Evolutionary conservation across 2,888 invertebrate species (phyloP), one percentile per base, ranked within the genome.

Genomic region (Petrolisthes cinctipes): DNA sequence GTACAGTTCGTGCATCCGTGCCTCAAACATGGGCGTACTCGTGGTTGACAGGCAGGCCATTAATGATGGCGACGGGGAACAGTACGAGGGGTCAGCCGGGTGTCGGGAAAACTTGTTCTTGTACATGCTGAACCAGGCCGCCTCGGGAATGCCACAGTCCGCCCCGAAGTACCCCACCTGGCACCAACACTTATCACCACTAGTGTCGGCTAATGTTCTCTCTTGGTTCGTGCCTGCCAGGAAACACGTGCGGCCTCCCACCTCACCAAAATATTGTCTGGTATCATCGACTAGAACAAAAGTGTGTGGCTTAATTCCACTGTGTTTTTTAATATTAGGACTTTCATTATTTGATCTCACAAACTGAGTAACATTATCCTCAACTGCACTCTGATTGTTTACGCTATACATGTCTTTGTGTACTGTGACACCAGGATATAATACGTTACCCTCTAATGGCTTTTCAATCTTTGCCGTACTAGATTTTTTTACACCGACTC

Each of bases 1-100:
- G 84, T 93, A 92, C 20, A 95, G 93, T 92, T 95, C 95, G 91
- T 94, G 94, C 83, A 96, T 92, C 92, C 95, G 94, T 82, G 95
- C 94, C 91, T 95, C 95, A 20, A 91, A 88, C 71, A 91, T 86
- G 23, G 23, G 91, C 91, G 54, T 90, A 84, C 83, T 94, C 94
- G 91, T 94, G 93, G 88, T 94, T 93, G 89, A 94, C 92, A 91
- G 93, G 93, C 88, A 95, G 93, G 83, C 94, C 93, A 91, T 95
- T 95, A 84, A 95, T 93, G 14, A 95, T 92, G 85, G 85, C 94
- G 93, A 85, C 95, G 92, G 75, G 94, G 92, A 86, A 92, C 66
- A 11, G 79, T n/a, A 14, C 91, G 76, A 14, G 85, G 78, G 6
- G 92, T 93, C 73, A 94, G 92, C 83, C 92, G 92, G 51, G 94